Evolutionary conservation across 53 echinoderm and acorn worm species (phyloP).

Genomic region (Paelopatides confundens): DNA sequence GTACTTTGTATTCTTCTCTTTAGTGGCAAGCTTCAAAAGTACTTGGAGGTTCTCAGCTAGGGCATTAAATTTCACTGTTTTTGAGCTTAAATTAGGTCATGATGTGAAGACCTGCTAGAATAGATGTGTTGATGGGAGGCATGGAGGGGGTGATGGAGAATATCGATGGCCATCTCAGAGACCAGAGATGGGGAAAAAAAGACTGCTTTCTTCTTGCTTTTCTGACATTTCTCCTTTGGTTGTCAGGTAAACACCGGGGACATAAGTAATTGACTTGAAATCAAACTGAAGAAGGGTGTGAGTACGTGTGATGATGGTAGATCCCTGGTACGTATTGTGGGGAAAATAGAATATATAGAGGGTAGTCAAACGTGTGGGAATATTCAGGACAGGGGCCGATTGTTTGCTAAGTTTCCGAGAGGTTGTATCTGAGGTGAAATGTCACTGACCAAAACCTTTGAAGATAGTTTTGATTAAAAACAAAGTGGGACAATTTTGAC

Average conservation of each 20-base stretch:
- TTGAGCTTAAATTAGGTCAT: constrained; percentile 34
- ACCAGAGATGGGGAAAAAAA: neutral
- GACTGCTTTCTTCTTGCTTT: neutral
- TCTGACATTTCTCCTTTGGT: neutral
- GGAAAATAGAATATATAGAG: too few relatives aligned
- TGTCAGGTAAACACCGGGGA: constrained; percentile 4
- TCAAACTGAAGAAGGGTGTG: neutral
- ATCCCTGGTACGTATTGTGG: too few relatives aligned
- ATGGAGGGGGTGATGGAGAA: neutral
- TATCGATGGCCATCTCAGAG: neutral
- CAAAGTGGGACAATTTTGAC: too few relatives aligned
- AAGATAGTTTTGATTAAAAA: too few relatives aligned
- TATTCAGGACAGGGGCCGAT: too few relatives aligned
- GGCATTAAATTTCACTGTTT: constrained; percentile 36
- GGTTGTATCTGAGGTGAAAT: too few relatives aligned
- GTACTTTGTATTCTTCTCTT: neutral
- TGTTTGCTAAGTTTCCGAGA: too few relatives aligned
- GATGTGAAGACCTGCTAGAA: constrained; percentile 15
- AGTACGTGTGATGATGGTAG: too few relatives aligned
- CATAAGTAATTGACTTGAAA: neutral
- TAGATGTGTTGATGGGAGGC: neutral
- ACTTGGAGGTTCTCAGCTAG: neutral
- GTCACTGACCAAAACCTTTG: too few relatives aligned
- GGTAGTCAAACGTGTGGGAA: too few relatives aligned
- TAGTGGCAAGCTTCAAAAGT: neutral